Conservation (phyloP, 2,113 vertebrate genomes). For the Rousettus leschenaultii region DNA sequence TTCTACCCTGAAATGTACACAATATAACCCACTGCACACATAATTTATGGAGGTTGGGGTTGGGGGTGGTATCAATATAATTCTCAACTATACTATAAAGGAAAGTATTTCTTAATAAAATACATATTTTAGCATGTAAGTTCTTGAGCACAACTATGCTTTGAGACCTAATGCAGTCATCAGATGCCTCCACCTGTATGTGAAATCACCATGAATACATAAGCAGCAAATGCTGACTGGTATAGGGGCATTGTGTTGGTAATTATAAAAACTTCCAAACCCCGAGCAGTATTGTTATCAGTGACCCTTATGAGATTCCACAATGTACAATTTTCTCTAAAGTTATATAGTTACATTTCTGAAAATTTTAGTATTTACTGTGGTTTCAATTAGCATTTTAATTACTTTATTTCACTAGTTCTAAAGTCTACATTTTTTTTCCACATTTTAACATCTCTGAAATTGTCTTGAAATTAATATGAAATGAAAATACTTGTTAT, state of each 20-base stretch:
- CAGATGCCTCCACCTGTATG: background rate
- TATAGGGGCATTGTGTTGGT: background rate
- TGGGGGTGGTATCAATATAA: background rate
- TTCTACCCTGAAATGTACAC: background rate
- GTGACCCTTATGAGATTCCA: background rate
- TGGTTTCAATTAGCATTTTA: constrained; percentile 26
- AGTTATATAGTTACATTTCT: background rate
- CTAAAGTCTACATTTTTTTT: background rate
- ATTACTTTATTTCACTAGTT: background rate
- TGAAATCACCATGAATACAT: background rate
- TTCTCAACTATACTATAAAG: background rate
- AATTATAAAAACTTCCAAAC: constrained; percentile 26
- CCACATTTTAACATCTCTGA: background rate
- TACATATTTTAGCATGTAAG: background rate
- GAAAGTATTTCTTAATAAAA: constrained; percentile 7
- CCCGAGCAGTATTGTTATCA: background rate
- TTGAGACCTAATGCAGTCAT: background rate
- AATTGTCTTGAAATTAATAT: constrained; percentile 7
- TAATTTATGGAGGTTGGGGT: background rate
- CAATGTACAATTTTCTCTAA: background rate
- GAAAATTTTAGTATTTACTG: background rate
- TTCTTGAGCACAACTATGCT: background rate
- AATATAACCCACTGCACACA: background rate
- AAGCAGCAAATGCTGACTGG: background rate
- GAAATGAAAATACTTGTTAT: background rate